These are phyloP conservation scores for Xerus rutilus DNA, from an alignment of 2,797 vertebrate genomes.

Conservation along the genomic window DNA sequence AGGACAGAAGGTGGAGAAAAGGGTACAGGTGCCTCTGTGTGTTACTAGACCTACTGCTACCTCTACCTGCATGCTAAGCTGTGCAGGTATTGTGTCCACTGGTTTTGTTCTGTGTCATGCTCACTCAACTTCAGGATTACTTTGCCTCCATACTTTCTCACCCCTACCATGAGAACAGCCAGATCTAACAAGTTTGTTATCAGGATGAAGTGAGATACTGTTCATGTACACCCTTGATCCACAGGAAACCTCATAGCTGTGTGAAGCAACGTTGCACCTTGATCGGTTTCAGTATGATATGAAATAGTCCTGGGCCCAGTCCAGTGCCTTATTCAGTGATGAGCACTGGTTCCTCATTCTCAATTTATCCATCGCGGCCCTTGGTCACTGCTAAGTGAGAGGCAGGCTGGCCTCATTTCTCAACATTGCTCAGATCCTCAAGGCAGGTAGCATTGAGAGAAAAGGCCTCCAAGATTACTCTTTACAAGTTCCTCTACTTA, in stretches of 20 bases:
- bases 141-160: not conserved
- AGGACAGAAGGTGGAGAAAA: not conserved
- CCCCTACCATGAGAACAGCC: not conserved
- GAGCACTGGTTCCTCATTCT: not conserved
- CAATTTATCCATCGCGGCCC: not conserved
- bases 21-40: not conserved
- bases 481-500: not conserved
- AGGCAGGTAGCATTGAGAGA: not conserved
- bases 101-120: not conserved
- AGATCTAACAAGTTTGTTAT: not conserved
- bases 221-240: not conserved
- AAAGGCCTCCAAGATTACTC: not conserved
- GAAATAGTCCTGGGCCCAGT: not conserved
- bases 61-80: not conserved
- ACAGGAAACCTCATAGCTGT: not conserved
- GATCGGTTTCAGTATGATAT: not conserved
- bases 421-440: not conserved
- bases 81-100: not conserved
- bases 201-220: slow-evolving; percentile 36
- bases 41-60: not conserved
- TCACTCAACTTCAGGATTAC: rapidly evolving
- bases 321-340: not conserved
- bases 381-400: not conserved
- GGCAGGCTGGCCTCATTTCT: not conserved
- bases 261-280: not conserved